Evolutionary conservation across 2,113 vertebrate genomes (phyloP), one percentile per base, ranked within the genome.

Genomic region (Boulengerochromis microlepis): DNA sequence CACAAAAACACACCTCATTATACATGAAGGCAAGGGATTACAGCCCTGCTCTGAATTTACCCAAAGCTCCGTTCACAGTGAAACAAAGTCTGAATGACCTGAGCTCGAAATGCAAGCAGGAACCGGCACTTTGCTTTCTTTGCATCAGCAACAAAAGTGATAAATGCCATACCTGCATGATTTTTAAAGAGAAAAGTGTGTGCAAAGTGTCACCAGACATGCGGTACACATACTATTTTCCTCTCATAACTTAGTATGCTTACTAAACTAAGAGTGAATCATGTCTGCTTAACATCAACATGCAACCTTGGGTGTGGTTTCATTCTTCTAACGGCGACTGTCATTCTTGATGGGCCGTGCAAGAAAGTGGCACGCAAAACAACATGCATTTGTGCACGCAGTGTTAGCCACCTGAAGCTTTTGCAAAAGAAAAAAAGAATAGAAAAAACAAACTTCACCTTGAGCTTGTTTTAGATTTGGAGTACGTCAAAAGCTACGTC

Each of bases 81-180:
- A 40, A 86, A 91, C 66, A 45, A 83, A 88, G 66, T 90, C 91
- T 71, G 66, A 57, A 80, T 84, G 85, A 87, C 81, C 87, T 10
- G 81, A 90, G 88, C 86, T 89, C 86, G 19, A 54, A 38, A 76
- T 66, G 56, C 50, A 92, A 57, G 61, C 81, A 50, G 80, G 40
- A 59, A 33, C 45, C 18, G n/a, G 47, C 56, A 53, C 50, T 64
- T 33, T 69, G 76, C 69, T 89, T 88, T 86, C 87, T 88, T 91
- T 26, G 33, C 15, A 66, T 76, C 80, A 33, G 16, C 16, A 64
- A 19, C 59, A 11, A 33, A 10, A 19, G 9, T 33, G 16, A 64
- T 6, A 64, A 64, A 64, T 64, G 59, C 31, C 59, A 64, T 33
- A 64, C 16, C 29, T 35, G 31, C 29, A 1, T 4, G 16, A 64